Conservation (phyloP, 2,888 invertebrate genomes). For the Schizaphis graminum region DNA sequence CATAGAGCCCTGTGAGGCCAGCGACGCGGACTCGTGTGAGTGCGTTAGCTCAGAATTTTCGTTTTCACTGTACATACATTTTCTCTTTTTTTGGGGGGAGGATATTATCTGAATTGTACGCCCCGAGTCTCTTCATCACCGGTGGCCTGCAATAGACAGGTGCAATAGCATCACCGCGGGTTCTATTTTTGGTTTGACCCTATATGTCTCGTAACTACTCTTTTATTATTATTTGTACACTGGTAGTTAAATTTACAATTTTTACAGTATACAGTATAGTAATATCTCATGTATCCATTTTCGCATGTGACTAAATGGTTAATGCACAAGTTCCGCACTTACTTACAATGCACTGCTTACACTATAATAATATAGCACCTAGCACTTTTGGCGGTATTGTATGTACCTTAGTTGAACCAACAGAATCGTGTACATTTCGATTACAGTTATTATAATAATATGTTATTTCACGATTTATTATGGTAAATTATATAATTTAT, state of each 20-base stretch:
- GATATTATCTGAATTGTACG: not conserved
- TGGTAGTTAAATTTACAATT: not conserved
- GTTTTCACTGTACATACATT: not conserved
- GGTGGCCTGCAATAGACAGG: not conserved
- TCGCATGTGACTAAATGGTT: not conserved
- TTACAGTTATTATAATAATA: not conserved
- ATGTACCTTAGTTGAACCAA: not conserved
- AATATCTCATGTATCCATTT: not conserved
- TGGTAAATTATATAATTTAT: not conserved
- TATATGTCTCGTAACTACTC: no score
- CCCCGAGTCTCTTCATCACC: not conserved
- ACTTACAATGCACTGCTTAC: not conserved
- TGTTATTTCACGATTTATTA: not conserved
- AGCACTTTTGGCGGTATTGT: not conserved
- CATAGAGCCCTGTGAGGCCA: no score
- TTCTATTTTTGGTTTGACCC: not conserved
- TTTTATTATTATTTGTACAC: not conserved
- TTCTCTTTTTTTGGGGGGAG: not conserved
- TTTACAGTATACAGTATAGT: not conserved
- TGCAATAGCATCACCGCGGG: not conserved
- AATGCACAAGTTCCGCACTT: not conserved
- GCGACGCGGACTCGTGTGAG: no score
- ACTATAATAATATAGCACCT: not conserved
- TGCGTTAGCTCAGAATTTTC: no score
- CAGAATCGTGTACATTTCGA: not conserved